Base-by-base conservation (phyloP, 2,113 vertebrate species). In the Mystacornis crossleyi region DNA sequence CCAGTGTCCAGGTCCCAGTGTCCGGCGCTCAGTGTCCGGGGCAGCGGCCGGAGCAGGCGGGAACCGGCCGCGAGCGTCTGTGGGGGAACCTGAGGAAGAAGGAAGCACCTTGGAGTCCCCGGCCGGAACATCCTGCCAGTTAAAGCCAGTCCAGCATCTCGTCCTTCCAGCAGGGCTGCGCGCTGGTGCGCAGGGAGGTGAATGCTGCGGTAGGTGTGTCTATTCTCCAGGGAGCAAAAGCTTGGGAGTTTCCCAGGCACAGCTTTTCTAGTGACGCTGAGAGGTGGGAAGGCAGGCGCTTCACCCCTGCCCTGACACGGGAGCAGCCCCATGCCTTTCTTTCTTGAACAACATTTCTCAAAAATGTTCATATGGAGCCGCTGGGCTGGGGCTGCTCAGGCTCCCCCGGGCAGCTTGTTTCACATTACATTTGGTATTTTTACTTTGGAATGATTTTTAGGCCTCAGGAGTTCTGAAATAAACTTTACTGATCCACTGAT, bases 61-160 rank as follows among this genome's bases (percentile, higher is more conserved):
- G 15, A 5, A 12, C 2, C 3, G 8, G 34, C 11, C 2, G 3
- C 0, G 4, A 7, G 28, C 0, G 9, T 12, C 42, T 19, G 21
- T 19, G 38, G 16, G 24, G 25, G 6, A 25, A 5, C 3, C 12
- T 34, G 42, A 34, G 25, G 36, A 13, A 13, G 33, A 50, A 23
- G n/a, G 12, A 36, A 15, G 28, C 8, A 0, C 38, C 33, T 5
- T 5, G 24, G 5, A 13, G 40, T 3, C 3, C 0, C 0, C 25
- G 1, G 5, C 3, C 1, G 3, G 9, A 26, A 5, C 25, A 6
- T 3, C 4, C 4, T 1, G 12, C 24, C 29, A 0, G 4, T 14
- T 3, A 2, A 18, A 26, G 2, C 21, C 21, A 0, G 8, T 0
- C 16, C 3, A 0, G 0, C 1, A 4, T 6, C 6, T 18, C 8